Conservation (phyloP, 2,888 invertebrate species). For the Allolobophora icterica region DNA sequence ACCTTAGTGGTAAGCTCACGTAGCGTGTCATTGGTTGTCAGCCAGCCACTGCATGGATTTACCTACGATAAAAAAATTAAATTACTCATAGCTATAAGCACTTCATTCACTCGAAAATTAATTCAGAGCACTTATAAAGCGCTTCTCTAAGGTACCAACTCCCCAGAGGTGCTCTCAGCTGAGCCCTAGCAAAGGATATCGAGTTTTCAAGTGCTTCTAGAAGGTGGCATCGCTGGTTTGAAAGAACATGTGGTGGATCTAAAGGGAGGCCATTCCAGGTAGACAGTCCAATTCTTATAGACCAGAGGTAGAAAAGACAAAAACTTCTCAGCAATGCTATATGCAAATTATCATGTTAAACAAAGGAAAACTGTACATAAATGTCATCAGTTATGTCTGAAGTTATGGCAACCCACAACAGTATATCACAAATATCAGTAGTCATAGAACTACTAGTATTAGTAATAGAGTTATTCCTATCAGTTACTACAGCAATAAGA, state of each 20-base stretch:
- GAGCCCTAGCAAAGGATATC: no score
- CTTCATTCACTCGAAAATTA: no score
- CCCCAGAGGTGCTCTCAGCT: no score
- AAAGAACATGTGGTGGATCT: no score
- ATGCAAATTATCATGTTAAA: not conserved
- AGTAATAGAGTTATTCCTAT: not conserved
- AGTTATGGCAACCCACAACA: not conserved
- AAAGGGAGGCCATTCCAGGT: no score
- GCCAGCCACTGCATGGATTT: conserved; percentile 67
- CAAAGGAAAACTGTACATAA: not conserved
- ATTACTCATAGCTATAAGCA: not conserved
- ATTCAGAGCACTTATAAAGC: no score
- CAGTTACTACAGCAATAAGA: conserved; percentile 11
- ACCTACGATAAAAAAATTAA: not conserved
- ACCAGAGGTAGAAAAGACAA: not conserved
- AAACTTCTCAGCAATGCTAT: not conserved
- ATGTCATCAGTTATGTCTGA: not conserved
- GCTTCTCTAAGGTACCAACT: no score
- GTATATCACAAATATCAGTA: not conserved
- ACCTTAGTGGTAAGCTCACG: conserved; percentile 47
- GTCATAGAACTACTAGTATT: not conserved
- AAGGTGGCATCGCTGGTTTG: no score
- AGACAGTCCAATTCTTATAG: not conserved
- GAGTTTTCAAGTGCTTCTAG: no score
- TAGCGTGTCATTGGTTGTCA: conserved; percentile 66